phyloP scores from a whole-genome alignment of 2,797 vertebrate species.

The Pangasius krempfi region DNA sequence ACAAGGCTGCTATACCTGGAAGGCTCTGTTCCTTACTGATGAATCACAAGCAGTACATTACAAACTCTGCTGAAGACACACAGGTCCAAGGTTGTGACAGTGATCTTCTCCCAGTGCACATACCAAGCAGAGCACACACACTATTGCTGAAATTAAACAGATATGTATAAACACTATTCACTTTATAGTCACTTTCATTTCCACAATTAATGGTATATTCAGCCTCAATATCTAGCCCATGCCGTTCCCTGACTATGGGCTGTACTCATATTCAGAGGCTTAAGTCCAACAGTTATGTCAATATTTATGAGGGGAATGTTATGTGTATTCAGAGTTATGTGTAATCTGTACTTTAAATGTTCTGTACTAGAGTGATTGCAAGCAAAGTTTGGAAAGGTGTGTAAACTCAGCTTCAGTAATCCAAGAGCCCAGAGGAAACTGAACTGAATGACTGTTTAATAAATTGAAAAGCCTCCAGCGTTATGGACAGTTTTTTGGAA shows the following conservation, averaged over 20 bases:
- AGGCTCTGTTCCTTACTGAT: background rate
- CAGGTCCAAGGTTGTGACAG: background rate
- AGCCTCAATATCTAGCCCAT: background rate
- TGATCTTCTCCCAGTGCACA: background rate
- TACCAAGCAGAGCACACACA: background rate
- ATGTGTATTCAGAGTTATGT: background rate
- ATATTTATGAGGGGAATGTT: background rate
- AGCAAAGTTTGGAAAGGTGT: constrained; percentile 12
- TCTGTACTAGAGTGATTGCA: constrained; percentile 25
- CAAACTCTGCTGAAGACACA: background rate
- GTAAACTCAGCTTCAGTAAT: constrained; percentile 42
- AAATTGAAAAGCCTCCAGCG: background rate
- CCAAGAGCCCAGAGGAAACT: constrained; percentile 17
- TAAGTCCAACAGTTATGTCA: background rate
- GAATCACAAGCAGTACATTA: background rate
- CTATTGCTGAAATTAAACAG: background rate
- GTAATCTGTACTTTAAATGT: constrained; percentile 3
- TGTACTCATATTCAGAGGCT: background rate
- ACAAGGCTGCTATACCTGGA: background rate
- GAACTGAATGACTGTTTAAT: background rate
- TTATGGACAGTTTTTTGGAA: background rate
- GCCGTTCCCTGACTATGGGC: background rate
- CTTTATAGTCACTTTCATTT: background rate
- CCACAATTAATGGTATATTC: background rate
- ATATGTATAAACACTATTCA: background rate